Percentiles rank a stretch among this genome's conserved stretches.
phyloP scores from a whole-genome alignment of 2,797 vertebrate species.

The Pogoniulus pusillus region DNA sequence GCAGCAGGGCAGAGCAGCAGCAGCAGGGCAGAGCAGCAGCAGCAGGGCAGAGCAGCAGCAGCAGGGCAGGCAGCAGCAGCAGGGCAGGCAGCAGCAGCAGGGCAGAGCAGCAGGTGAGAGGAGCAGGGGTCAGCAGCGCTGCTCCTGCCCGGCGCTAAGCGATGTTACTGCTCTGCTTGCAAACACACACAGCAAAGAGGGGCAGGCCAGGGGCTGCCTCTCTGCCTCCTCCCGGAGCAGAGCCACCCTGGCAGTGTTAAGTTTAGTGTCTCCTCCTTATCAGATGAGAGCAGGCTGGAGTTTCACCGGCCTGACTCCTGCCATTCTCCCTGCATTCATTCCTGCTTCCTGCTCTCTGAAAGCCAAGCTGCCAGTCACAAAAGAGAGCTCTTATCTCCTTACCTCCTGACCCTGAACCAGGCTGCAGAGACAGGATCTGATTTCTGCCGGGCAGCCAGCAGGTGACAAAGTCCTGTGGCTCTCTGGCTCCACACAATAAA shows the following conservation, averaged over 20 bases:
- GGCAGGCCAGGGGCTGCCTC: background rate
- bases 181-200: background rate
- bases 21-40: no score
- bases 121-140: background rate
- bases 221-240: slow-evolving; percentile 73
- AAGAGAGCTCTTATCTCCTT: slow-evolving; percentile 85
- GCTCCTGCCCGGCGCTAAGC: fast-evolving
- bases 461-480: slow-evolving; percentile 68
- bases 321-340: slow-evolving; percentile 82
- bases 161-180: background rate
- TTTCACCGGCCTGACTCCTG: slow-evolving; percentile 83
- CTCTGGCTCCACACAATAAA: background rate
- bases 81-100: background rate
- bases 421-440: slow-evolving; percentile 23
- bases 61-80: background rate
- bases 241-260: slow-evolving; percentile 72
- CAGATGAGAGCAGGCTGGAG: slow-evolving; percentile 84
- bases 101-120: background rate
- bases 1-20: no score
- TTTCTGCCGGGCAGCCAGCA: slow-evolving; percentile 58
- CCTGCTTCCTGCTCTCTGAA: slow-evolving; percentile 88
- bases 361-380: slow-evolving; percentile 89
- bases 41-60: no score
- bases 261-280: slow-evolving; percentile 77
- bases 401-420: slow-evolving; percentile 81